Percentiles rank a stretch among this genome's conserved stretches.
These are phyloP conservation scores for Tachuris rubrigastra DNA, from an alignment of 2,113 vertebrate genomes.

Conservation along the genomic window DNA sequence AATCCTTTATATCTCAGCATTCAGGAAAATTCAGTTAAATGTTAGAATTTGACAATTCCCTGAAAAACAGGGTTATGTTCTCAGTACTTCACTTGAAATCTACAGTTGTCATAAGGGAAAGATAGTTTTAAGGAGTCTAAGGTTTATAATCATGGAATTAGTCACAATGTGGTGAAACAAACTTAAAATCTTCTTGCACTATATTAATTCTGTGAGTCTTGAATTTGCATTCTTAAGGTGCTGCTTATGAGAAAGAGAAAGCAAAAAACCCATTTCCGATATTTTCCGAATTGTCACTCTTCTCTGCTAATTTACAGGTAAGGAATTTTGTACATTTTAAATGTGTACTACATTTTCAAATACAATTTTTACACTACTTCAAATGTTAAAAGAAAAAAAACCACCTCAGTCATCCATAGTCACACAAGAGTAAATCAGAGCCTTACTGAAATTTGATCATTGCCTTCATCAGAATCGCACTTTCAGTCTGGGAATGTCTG, in stretches of 20 bases:
- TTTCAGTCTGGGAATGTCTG: not conserved
- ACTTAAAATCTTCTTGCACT: not conserved
- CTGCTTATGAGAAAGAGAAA: not conserved
- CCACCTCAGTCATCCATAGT: not conserved
- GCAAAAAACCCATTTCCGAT: not conserved
- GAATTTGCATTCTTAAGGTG: not conserved
- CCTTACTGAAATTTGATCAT: not conserved
- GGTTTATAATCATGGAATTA: not conserved
- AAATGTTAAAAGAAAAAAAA: not conserved
- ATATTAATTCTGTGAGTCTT: not conserved
- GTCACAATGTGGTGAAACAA: not conserved
- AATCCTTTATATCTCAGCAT: not conserved
- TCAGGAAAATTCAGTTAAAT: conserved; percentile 8
- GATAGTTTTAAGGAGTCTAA: conserved; percentile 4
- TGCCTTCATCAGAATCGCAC: not conserved
- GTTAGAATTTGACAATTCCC: conserved; percentile 11
- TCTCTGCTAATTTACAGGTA: not conserved
- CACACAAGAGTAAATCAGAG: not conserved
- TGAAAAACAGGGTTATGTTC: not conserved
- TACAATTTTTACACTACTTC: not conserved
- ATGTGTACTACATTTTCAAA: not conserved
- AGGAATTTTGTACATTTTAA: not conserved
- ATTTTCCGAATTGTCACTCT: not conserved
- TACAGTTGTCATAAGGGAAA: not conserved
- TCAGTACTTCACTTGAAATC: not conserved